These are phyloP conservation scores for Porites evermanni DNA, from an alignment of 92 coral and sea anemone species.

Conservation along the genomic window DNA sequence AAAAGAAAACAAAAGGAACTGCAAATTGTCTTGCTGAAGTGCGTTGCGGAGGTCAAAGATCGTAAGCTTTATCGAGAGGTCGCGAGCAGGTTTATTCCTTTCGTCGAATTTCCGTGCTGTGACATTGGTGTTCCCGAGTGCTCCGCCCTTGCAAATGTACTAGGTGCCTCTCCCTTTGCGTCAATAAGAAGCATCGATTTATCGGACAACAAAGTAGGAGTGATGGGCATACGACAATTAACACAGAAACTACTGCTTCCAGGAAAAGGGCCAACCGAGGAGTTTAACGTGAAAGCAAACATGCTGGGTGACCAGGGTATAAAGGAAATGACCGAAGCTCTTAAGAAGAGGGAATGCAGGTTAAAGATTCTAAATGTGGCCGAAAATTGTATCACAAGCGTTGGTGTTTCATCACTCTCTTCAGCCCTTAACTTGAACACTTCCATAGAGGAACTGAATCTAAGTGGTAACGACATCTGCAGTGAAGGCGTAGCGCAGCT, in stretches of 20 bases:
- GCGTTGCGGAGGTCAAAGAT: slow-evolving; percentile 37
- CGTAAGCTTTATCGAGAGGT: slow-evolving; percentile 12
- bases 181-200: slow-evolving; percentile 29
- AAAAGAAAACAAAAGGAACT: slow-evolving; percentile 21
- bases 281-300: slow-evolving; percentile 22
- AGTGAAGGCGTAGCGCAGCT: slow-evolving; percentile 28
- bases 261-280: slow-evolving; percentile 29
- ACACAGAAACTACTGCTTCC: slow-evolving; percentile 21
- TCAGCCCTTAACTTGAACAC: slow-evolving; percentile 15
- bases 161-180: slow-evolving; percentile 22
- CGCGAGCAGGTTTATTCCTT: slow-evolving; percentile 40
- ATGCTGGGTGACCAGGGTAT: slow-evolving; percentile 24
- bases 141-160: slow-evolving; percentile 29
- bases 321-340: slow-evolving; percentile 26
- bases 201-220: slow-evolving; percentile 32
- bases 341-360: slow-evolving; percentile 20
- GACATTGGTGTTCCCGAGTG: slow-evolving; percentile 21
- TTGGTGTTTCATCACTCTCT: slow-evolving; percentile 9
- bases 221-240: slow-evolving; percentile 21
- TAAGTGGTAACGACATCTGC: slow-evolving; percentile 28
- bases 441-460: slow-evolving; percentile 28
- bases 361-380: slow-evolving; percentile 25
- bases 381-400: slow-evolving; percentile 24
- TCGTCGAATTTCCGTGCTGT: slow-evolving; percentile 19
- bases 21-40: slow-evolving; percentile 16